Conservation (phyloP, 2,888 invertebrate species). For the Geophilus truncorum region DNA sequence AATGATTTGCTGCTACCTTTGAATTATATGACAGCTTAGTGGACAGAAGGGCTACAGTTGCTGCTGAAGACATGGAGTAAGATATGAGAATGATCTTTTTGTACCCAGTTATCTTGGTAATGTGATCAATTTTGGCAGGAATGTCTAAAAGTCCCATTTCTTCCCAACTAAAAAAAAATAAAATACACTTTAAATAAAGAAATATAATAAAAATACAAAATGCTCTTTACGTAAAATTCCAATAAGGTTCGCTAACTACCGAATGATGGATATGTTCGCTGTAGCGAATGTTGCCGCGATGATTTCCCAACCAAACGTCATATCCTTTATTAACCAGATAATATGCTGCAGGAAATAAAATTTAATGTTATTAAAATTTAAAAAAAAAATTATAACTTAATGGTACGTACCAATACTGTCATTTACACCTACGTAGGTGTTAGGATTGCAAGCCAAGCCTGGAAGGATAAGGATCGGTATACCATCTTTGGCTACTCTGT, state of each 20-base stretch:
- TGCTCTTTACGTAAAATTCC: background rate
- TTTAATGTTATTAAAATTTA: background rate
- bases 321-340: background rate
- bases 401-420: background rate
- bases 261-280: background rate
- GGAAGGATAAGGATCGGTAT: background rate
- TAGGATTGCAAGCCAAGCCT: background rate
- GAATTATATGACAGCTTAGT: background rate
- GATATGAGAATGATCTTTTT: slow-evolving; percentile 69
- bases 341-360: background rate
- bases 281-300: background rate
- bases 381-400: background rate
- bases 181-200: background rate
- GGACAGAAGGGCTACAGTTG: background rate
- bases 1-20: slow-evolving; percentile 44
- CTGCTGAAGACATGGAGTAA: slow-evolving; percentile 57
- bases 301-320: background rate
- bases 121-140: slow-evolving; percentile 74
- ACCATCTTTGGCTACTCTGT: background rate
- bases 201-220: too few relatives aligned
- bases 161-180: slow-evolving; percentile 63
- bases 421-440: background rate
- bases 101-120: slow-evolving; percentile 57
- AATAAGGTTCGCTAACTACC: background rate
- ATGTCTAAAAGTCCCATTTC: slow-evolving; percentile 82